These are phyloP conservation scores for Mola mola DNA, from an alignment of 2,113 vertebrate genomes.

Conservation along the genomic window DNA sequence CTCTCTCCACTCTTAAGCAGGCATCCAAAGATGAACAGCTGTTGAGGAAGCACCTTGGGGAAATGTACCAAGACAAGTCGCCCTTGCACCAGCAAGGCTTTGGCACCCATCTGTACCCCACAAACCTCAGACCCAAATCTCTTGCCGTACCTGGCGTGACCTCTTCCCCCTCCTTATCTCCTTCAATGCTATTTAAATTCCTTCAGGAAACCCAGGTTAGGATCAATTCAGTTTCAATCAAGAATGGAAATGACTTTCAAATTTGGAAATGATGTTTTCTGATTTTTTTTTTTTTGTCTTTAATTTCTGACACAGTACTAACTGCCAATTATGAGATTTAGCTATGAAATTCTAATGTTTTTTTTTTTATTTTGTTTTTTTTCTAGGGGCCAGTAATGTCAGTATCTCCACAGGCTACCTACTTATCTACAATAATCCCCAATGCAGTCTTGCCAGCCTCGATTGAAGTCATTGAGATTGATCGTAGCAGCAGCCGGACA, in stretches of 20 bases:
- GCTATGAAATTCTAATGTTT: background rate
- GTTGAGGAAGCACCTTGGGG: conserved; percentile 84
- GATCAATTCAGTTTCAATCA: background rate
- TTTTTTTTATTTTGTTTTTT: background rate
- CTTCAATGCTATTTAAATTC: conserved; percentile 54
- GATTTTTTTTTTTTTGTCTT: background rate
- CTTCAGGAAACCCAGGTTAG: conserved; percentile 84
- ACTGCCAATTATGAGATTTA: background rate
- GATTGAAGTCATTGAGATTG: conserved; percentile 92
- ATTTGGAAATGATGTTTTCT: too few species aligned
- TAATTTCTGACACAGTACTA: too few species aligned
- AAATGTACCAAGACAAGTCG: conserved; percentile 84
- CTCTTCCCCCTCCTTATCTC: conserved; percentile 69
- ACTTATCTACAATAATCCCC: conserved; percentile 96
- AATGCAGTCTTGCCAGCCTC: conserved; percentile 91
- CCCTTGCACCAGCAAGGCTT: conserved; percentile 80
- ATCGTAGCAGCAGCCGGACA: conserved; percentile 72
- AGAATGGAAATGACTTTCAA: too few species aligned
- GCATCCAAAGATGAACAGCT: conserved; percentile 72
- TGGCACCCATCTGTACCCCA: conserved; percentile 65
- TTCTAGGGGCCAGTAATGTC: conserved; percentile 90
- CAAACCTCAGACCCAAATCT: conserved; percentile 88
- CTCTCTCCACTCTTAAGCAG: conserved; percentile 30
- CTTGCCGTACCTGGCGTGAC: conserved; percentile 90
- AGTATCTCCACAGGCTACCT: conserved; percentile 96